Conservation (phyloP, 2,888 invertebrate genomes). For the Allolobophora icterica region DNA sequence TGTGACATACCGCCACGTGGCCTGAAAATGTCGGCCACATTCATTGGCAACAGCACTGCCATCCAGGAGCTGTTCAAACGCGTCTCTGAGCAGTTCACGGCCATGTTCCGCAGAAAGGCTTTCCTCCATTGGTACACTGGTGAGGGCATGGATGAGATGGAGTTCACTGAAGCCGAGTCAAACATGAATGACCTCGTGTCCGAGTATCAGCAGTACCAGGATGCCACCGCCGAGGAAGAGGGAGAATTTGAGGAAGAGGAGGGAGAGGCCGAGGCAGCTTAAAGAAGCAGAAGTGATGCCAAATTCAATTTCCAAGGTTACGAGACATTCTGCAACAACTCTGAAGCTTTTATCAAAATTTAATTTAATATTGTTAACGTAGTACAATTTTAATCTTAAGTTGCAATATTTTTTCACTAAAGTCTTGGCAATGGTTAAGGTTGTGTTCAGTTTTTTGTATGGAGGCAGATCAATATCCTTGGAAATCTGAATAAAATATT, state of each 20-base stretch:
- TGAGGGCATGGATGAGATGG: conserved; percentile 97
- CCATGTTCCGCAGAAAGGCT: conserved; percentile 80
- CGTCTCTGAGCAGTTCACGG: conserved; percentile 67
- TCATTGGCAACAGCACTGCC: conserved; percentile 73
- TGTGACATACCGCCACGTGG: conserved; percentile 86
- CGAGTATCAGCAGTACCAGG: conserved; percentile 65
- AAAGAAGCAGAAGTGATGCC: not conserved
- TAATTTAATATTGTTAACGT: not conserved
- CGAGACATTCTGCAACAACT: not conserved
- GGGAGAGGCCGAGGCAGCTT: not conserved
- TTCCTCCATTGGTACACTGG: conserved; percentile 98
- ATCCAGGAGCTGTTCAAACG: conserved; percentile 63
- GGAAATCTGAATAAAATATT: not conserved
- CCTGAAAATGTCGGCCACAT: conserved; percentile 87
- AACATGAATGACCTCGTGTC: conserved; percentile 79
- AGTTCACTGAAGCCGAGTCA: conserved; percentile 93
- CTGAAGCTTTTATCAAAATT: not conserved
- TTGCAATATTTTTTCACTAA: not conserved
- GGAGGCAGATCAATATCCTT: not conserved
- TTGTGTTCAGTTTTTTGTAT: not conserved
- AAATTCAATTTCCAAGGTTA: conserved; percentile 17
- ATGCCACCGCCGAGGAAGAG: conserved; percentile 11
- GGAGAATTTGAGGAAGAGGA: conserved; percentile 43
- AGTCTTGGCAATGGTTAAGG: not conserved
- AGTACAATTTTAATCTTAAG: not conserved